Percentiles rank a stretch among this genome's conserved stretches.
phyloP scores from a whole-genome alignment of 2,113 vertebrate species.

The Toxostoma redivivum region DNA sequence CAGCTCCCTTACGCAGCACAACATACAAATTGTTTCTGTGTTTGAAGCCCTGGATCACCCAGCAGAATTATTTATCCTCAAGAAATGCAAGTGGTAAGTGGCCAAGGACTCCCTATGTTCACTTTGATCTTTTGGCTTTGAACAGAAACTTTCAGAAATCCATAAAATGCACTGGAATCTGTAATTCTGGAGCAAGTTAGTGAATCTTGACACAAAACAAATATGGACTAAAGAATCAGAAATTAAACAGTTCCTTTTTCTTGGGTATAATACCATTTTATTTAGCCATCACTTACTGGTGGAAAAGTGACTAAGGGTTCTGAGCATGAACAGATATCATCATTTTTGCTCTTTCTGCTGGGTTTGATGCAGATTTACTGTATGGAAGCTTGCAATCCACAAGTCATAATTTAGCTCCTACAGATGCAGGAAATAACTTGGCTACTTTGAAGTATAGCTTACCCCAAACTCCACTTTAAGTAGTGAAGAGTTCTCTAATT shows the following conservation, averaged over 20 bases:
- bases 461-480: neutral
- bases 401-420: neutral
- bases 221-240: neutral
- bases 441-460: constrained; percentile 17
- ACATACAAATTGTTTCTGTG: constrained; percentile 15
- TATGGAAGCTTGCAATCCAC: neutral
- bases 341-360: neutral
- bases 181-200: neutral
- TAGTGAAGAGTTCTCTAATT: neutral
- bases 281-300: neutral
- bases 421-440: neutral
- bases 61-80: neutral
- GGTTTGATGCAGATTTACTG: neutral
- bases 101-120: neutral
- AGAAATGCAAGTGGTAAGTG: neutral
- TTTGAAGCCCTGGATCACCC: neutral
- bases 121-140: neutral
- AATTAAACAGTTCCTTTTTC: neutral
- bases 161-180: neutral
- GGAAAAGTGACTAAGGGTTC: neutral
- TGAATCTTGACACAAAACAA: neutral
- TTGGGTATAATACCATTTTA: neutral
- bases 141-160: neutral
- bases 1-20: constrained; percentile 1
- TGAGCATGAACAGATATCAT: neutral